Percentiles rank a stretch among this genome's conserved stretches.
Evolutionary conservation across 2,797 vertebrate species (phyloP).

Genomic region (Acrocephalus scirpaceus): DNA sequence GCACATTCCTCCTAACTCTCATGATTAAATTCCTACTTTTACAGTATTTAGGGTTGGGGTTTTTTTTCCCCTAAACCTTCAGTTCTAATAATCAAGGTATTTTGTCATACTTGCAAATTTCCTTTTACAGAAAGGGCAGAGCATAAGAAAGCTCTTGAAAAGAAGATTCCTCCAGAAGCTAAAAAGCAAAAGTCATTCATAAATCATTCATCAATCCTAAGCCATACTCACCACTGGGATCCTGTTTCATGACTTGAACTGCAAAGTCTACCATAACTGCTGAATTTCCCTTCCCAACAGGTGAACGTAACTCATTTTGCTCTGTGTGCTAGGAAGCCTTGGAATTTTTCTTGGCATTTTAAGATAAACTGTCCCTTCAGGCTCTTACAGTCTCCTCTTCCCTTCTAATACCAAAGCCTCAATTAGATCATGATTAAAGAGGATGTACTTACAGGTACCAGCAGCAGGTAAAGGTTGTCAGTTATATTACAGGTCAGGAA

Average conservation of each 20-base stretch:
- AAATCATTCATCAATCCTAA: slow-evolving; percentile 39
- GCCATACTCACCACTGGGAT: not conserved
- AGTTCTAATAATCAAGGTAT: slow-evolving; percentile 4
- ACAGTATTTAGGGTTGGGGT: not conserved
- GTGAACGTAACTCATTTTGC: slow-evolving; percentile 22
- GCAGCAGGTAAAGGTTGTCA: slow-evolving; percentile 5
- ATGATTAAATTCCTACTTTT: not conserved
- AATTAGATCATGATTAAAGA: slow-evolving; percentile 53
- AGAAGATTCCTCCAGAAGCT: not conserved
- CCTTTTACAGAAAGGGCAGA: not conserved
- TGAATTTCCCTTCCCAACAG: not conserved
- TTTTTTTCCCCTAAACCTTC: not conserved
- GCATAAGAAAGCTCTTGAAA: not conserved
- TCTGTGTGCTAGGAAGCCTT: not conserved
- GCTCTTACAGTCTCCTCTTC: slow-evolving; percentile 15
- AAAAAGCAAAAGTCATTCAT: slow-evolving; percentile 20
- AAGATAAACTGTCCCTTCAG: slow-evolving; percentile 28
- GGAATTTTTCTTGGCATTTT: slow-evolving; percentile 13
- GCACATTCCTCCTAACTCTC: not conserved
- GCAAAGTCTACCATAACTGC: slow-evolving; percentile 4
- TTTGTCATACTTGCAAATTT: slow-evolving; percentile 2
- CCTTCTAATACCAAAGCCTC: slow-evolving; percentile 11
- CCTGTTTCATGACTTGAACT: not conserved
- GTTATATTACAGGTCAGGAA: slow-evolving; percentile 31
- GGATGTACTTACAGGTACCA: not conserved